Evolutionary conservation across 2,113 vertebrate species (phyloP), one percentile per base, ranked within the genome.

Genomic region (Calidris pygmaea): DNA sequence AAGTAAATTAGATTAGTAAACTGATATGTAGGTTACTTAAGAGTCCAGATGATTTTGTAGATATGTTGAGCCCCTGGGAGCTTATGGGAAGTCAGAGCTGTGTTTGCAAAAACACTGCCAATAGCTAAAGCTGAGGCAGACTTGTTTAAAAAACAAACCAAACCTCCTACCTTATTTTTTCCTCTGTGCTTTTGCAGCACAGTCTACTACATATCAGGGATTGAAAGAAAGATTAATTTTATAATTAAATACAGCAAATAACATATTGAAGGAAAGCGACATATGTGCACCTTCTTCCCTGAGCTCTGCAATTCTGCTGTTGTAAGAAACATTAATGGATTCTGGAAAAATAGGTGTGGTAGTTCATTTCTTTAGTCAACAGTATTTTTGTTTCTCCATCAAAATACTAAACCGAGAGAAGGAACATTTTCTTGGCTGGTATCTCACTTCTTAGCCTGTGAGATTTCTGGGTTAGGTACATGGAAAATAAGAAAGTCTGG

Each of bases 381-480:
- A 76, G 6, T n/a, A 4, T 65, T 96, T 84, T 58, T 52, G 19
- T 80, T 83, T 76, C 90, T 35, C 27, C 52, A 34, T 10, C 9
- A 37, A 88, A 95, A 65, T 50, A 52, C 32, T 73, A 35, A 81
- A 93, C 10, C 11, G 9, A 7, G 35, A 60, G 65, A 82, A 18
- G 18, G 35, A 84, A 45, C 30, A 48, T 59, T 95, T 90, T 81
- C 10, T 35, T 43, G 73, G 18, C 47, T 63, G 48, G 20, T 6
- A 34, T 91, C 62, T 95, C 29, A 47, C 47, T 77, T 93, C 85
- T 39, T 47, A 96, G 39, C 75, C 67, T 85, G 30, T 20, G 35
- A 73, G 55, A 47, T 43, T 95, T 82, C 56, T 87, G 41, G 1
- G 24, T 86, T 85, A 77, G 43, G 37, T 94, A 32, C 32, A 27